Conservation (phyloP, 2,888 invertebrate species). For the Nemoura dubitans region DNA sequence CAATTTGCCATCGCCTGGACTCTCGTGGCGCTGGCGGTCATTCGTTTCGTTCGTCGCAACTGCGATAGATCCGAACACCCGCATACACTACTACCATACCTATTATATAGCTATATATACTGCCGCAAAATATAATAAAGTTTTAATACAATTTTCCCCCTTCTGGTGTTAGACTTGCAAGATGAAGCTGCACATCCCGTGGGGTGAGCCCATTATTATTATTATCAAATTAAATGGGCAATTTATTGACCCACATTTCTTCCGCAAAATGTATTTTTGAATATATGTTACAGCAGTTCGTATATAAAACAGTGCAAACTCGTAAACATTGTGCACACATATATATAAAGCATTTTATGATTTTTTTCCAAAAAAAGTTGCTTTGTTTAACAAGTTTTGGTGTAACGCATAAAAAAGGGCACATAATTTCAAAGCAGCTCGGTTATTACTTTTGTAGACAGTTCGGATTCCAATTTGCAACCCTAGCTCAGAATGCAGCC, state of each 20-base stretch:
- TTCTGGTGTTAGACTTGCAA: background rate
- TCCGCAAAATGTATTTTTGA: background rate
- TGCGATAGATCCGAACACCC: too few relatives aligned
- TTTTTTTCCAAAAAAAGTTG: background rate
- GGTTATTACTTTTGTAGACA: background rate
- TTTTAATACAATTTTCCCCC: background rate
- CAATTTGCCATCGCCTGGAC: background rate
- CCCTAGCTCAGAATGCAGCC: background rate
- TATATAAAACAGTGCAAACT: background rate
- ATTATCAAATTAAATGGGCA: background rate
- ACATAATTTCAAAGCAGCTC: background rate
- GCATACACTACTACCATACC: too few relatives aligned
- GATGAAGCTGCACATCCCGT: background rate
- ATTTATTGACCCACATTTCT: conserved; percentile 9
- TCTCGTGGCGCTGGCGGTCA: too few relatives aligned
- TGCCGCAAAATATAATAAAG: too few relatives aligned
- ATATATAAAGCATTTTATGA: background rate
- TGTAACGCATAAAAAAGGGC: background rate
- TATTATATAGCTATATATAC: too few relatives aligned
- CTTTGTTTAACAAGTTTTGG: background rate
- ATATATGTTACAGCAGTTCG: background rate
- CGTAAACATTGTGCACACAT: background rate
- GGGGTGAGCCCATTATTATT: background rate
- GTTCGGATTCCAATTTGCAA: background rate
- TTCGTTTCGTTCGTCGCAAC: too few relatives aligned